Evolutionary conservation across 2,797 vertebrate species (phyloP), one percentile per base, ranked within the genome.

Genomic region (Manis javanica): DNA sequence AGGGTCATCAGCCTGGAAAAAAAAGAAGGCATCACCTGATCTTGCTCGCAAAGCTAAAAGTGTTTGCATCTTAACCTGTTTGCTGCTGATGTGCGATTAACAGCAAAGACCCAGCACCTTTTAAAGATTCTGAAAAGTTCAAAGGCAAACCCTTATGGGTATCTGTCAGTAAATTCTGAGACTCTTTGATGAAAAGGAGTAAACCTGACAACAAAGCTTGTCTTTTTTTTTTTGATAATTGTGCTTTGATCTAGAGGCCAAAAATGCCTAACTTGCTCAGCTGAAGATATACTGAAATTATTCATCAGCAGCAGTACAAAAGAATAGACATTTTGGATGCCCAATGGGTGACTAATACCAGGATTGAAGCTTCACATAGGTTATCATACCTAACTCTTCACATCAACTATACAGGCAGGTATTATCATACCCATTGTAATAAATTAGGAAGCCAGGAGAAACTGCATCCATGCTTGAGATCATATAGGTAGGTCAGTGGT

Each of bases 1-100:
- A 91, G 91, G 46, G 51, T 88, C 89, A 97, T 77, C 84, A 77
- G 71, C 91, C 94, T 68, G 79, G 89, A 51, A 89, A 31, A 71
- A 83, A 87, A 95, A 82, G 55, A 42, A 26, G 81, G 64, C 42
- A 71, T 91, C 87, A 77, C 26, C 24, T 93, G 95, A 94, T 66
- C 18, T 46, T 59, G 53, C 39, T 93, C 87, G 66, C 34, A 29
- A 85, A 81, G 82, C 64, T 84, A 29, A 66, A 82, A 90, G 88
- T 90, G 81, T 91, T 49, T 85, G 29, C 46, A 75, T 68, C 21
- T 12, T 18, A 46, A 19, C 34, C 64, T 91, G 29, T 68, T 68
- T 23, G 46, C 37, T 84, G 84, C 19, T 31, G 29, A 77, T 46
- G 24, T 37, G 29, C 49, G 89, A 68, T 39, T 75, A 87, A 63